A percentile compares a stretch with the other conserved stretches of the same genome.
Evolutionary conservation across 2,113 vertebrate genomes (phyloP).

Genomic region (Saimiri boliviensis): DNA sequence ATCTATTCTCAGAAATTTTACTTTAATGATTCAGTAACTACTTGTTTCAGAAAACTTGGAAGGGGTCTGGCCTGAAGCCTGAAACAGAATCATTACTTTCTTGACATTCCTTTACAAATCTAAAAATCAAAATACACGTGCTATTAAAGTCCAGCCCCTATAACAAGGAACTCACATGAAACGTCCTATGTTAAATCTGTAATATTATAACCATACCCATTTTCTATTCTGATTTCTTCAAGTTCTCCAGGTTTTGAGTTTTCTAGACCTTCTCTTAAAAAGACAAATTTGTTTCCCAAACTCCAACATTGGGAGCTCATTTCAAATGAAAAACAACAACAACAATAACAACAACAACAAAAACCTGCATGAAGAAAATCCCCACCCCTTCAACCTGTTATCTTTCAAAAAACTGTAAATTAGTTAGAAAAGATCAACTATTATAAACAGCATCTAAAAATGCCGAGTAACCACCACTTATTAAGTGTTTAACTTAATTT

Average conservation of each 20-base stretch:
- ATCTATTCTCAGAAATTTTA: constrained; percentile 41
- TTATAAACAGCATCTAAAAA: constrained; percentile 31
- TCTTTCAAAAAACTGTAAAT: constrained; percentile 25
- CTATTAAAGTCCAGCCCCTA: constrained; percentile 17
- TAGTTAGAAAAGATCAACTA: constrained; percentile 20
- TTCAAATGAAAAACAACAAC: not conserved
- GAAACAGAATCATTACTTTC: constrained; percentile 17
- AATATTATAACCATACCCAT: not conserved
- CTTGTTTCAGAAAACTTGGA: constrained; percentile 30
- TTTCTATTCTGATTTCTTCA: constrained; percentile 48
- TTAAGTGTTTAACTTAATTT: not conserved
- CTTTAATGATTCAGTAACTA: constrained; percentile 41
- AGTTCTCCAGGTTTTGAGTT: constrained; percentile 16
- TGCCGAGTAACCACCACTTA: not conserved
- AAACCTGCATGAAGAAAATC: constrained; percentile 36
- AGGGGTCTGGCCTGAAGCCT: not conserved
- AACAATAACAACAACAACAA: too few relatives aligned
- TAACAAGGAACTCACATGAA: constrained; percentile 10
- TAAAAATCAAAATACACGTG: constrained; percentile 12
- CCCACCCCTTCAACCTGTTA: not conserved
- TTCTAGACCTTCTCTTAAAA: constrained; percentile 32
- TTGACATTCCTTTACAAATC: constrained; percentile 40
- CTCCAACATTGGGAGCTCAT: not conserved
- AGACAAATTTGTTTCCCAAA: not conserved
- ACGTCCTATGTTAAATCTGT: not conserved